A percentile compares a stretch with the other conserved stretches of the same genome.
phyloP scores from a whole-genome alignment of 2,113 vertebrate genomes.

The Taurulus bubalis region DNA sequence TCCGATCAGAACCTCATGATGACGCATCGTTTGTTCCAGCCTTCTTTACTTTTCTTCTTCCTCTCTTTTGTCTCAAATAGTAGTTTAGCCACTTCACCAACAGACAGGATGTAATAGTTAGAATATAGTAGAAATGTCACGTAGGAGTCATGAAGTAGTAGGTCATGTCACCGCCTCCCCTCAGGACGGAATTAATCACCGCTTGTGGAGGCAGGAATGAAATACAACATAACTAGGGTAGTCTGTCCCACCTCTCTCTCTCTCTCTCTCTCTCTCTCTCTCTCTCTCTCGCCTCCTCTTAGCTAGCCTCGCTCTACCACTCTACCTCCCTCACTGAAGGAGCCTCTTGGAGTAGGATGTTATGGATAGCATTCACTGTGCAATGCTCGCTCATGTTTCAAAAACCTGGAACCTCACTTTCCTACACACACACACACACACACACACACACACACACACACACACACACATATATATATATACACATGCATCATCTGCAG shows the following conservation, averaged over 20 bases:
- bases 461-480: neutral
- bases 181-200: conserved; percentile 53
- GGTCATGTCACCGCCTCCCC: conserved; percentile 54
- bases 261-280: neutral
- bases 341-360: conserved; percentile 58
- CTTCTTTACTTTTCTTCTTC: neutral
- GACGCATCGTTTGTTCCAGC: neutral
- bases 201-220: conserved; percentile 43
- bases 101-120: conserved; percentile 28
- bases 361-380: conserved; percentile 57
- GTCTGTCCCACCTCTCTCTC: conserved; percentile 13
- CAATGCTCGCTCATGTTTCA: conserved; percentile 40
- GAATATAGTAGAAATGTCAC: conserved; percentile 52
- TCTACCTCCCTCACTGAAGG: conserved; percentile 20
- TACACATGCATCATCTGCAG: conserved; percentile 32
- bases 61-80: conserved; percentile 11
- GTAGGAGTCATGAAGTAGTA: conserved; percentile 43
- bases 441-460: neutral
- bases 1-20: neutral
- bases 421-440: neutral
- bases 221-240: conserved; percentile 22
- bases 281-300: conserved; percentile 9
- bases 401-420: conserved; percentile 51
- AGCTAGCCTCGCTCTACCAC: conserved; percentile 27
- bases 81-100: conserved; percentile 8